A percentile compares a stretch with the other conserved stretches of the same genome.
Conservation (phyloP, 2,888 invertebrate genomes). For the Capitulum mitella region DNA sequence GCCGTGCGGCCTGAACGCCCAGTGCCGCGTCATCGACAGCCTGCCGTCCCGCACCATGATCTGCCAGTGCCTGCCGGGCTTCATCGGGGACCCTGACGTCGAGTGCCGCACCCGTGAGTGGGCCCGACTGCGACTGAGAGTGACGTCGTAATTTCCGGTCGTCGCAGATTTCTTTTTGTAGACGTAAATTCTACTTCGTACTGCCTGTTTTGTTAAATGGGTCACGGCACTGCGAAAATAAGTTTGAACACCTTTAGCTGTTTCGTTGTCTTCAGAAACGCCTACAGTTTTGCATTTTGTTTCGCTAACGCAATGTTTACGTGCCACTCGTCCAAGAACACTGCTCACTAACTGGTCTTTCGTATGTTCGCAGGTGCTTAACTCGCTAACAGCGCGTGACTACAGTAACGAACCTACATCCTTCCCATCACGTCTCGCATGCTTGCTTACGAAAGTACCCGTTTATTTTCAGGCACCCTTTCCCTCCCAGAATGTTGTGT, state of each 20-base stretch:
- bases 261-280: too few species aligned
- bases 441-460: neutral
- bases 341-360: too few species aligned
- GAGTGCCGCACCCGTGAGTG: constrained; percentile 69
- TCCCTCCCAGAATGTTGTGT: neutral
- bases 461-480: neutral
- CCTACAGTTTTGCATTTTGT: too few species aligned
- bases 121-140: too few species aligned
- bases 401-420: neutral
- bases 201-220: too few species aligned
- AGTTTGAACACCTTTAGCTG: too few species aligned
- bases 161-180: too few species aligned
- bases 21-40: constrained; percentile 45
- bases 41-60: constrained; percentile 63
- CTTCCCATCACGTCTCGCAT: neutral
- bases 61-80: constrained; percentile 56
- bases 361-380: constrained; percentile 16
- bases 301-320: too few species aligned
- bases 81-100: constrained; percentile 75
- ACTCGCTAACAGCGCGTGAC: constrained; percentile 1
- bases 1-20: constrained; percentile 39
- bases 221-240: too few species aligned
- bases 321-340: too few species aligned
- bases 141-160: too few species aligned
- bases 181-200: too few species aligned